Base-by-base conservation (phyloP, 2,888 invertebrate species). In the Polymixis flavicincta region DNA sequence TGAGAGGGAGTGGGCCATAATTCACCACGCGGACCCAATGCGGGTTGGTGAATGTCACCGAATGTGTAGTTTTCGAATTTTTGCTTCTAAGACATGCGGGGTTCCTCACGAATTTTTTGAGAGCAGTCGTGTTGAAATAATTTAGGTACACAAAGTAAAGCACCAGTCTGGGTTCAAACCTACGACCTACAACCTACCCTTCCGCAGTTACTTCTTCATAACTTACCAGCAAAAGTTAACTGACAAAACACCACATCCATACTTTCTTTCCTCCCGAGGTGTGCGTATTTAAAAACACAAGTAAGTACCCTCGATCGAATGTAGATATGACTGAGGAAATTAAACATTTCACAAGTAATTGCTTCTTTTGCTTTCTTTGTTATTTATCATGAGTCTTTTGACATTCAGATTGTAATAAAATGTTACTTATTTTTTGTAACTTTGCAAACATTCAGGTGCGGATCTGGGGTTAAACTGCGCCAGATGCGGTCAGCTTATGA, bases 281-380 rank as follows among this genome's bases (percentile, higher is more conserved):
- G 76, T 87, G 82, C 84, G 81, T 85, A 85, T 90, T 91, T 90
- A 89, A 90, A 92, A 90, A 92, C 89, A 91, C 85, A 89, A 89
- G 87, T 91, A 89, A 89, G 89, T 90, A 90, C 88, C 89, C 84
- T 86, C 85, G 93, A 93, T 93, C 87, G 79, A 80, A 66, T 83
- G 71, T 64, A 83, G 93, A 94, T 93, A 93, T 87, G 87, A 37
- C 65, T 74, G 88, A 91, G 91, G 92, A 92, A 92, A 92, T 91
- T 89, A 90, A 90, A 89, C 85, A 89, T 90, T 92, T 91, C 87
- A 88, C 88, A 78, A 85, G 83, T 90, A 88, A 88, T 89, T 88
- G 82, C 88, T 86, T 84, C 87, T 85, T 85, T 88, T 84, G 75
- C 71, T 82, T 75, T 83, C 80, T 82, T 85, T 84, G 82, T 83